These are phyloP conservation scores for Coluber constrictor DNA, from an alignment of 2,797 vertebrate genomes.

Conservation along the genomic window DNA sequence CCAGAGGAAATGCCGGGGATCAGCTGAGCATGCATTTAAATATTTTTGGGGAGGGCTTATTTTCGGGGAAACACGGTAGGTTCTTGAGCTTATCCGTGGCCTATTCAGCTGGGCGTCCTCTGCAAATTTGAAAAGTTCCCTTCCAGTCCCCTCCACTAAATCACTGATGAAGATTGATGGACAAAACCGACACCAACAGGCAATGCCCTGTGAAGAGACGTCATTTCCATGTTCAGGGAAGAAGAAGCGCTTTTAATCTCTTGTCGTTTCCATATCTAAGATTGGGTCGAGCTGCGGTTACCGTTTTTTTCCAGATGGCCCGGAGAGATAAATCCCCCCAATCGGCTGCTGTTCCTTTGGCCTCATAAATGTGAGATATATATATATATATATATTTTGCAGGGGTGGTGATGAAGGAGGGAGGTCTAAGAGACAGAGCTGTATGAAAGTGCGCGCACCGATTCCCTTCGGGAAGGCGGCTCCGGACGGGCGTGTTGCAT, in stretches of 20 bases:
- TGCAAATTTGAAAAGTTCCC: too few relatives aligned
- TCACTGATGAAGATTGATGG: neutral
- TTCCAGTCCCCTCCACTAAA: too few relatives aligned
- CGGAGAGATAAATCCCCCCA: conserved; percentile 45
- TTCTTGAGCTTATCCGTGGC: too few relatives aligned
- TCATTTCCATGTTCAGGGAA: neutral
- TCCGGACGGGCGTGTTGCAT: conserved; percentile 58
- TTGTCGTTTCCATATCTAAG: neutral
- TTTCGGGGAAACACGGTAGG: too few relatives aligned
- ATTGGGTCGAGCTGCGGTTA: conserved; percentile 17
- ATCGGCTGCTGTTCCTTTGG: conserved; percentile 44
- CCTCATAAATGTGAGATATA: conserved; percentile 25
- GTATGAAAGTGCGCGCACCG: conserved; percentile 19
- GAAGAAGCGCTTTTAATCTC: neutral
- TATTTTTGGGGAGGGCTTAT: too few relatives aligned
- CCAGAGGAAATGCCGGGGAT: too few relatives aligned
- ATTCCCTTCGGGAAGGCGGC: conserved; percentile 49
- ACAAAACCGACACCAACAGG: neutral
- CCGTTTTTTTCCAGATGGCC: neutral
- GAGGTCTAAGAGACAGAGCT: conserved; percentile 12
- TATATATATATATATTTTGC: neutral
- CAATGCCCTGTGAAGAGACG: too few relatives aligned
- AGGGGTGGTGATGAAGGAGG: neutral
- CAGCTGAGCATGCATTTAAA: too few relatives aligned
- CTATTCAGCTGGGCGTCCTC: too few relatives aligned